Percentiles rank a stretch among this genome's conserved stretches.
Evolutionary conservation across 2,888 invertebrate genomes (phyloP).

Genomic region (Pristionchus maxplancki): DNA sequence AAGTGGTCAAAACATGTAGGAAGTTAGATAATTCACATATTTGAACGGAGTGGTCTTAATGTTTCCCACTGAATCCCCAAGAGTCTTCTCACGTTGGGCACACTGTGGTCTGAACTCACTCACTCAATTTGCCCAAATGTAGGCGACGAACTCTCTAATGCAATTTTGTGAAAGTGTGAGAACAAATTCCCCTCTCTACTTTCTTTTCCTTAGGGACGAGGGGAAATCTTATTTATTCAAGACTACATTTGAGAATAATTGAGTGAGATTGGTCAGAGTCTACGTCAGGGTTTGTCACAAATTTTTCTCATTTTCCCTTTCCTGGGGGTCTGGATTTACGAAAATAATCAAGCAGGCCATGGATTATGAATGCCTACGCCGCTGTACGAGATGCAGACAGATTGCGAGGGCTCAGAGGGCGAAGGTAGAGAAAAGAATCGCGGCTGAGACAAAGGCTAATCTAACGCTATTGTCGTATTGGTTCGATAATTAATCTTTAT

Average conservation of each 20-base stretch:
- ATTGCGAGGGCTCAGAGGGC: neutral
- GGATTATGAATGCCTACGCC: too few species aligned
- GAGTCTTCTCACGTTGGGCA: too few species aligned
- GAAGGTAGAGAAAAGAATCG: neutral
- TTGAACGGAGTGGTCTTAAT: too few species aligned
- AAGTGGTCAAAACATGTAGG: too few species aligned
- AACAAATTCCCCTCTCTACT: neutral
- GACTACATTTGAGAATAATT: neutral
- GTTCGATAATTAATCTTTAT: neutral
- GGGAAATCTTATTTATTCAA: neutral
- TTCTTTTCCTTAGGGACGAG: neutral
- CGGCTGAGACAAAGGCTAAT: neutral
- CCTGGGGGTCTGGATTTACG: neutral
- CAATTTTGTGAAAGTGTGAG: neutral
- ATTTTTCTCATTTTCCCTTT: too few species aligned
- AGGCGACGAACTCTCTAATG: neutral
- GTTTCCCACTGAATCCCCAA: too few species aligned
- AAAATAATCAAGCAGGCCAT: neutral
- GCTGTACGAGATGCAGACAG: neutral
- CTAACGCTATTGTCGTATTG: neutral
- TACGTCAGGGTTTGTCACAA: neutral
- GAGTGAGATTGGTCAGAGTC: neutral
- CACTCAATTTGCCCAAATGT: neutral
- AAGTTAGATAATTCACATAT: too few species aligned
- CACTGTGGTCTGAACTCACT: neutral